These are phyloP conservation scores for Metacarcinus magister DNA, from an alignment of 2,888 invertebrate genomes.

Conservation along the genomic window DNA sequence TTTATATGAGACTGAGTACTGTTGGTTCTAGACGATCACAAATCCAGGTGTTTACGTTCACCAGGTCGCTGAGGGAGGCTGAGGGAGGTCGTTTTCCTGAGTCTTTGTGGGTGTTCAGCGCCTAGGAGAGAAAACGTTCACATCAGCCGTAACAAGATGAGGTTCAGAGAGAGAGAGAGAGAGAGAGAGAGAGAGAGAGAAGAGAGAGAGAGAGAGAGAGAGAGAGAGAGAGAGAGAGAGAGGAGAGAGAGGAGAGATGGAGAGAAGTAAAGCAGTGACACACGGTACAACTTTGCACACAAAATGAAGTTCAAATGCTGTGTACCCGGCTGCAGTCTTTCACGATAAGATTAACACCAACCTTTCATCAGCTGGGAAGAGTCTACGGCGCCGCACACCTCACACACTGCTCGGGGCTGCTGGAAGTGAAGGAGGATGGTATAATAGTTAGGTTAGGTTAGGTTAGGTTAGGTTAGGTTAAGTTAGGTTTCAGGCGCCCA, in stretches of 20 bases:
- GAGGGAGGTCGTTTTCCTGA: neutral
- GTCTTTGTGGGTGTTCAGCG: neutral
- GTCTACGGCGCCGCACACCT: neutral
- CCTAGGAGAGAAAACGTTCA: neutral
- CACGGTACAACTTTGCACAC: neutral
- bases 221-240: constrained; percentile 29
- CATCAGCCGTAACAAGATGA: neutral
- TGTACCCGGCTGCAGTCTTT: neutral
- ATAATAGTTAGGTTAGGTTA: no score
- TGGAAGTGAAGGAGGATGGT: neutral
- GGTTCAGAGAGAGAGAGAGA: neutral
- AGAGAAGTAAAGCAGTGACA: no score
- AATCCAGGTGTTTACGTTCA: neutral
- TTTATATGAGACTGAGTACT: neutral
- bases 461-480: no score
- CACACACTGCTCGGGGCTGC: neutral
- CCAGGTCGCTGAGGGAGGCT: neutral
- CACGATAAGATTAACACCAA: constrained; percentile 1
- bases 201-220: constrained; percentile 36
- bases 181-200: constrained; percentile 45
- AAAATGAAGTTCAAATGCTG: neutral
- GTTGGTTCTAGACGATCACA: neutral
- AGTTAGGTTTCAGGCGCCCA: neutral
- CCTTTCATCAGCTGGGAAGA: neutral
- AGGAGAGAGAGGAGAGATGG: no score